A percentile compares a stretch with the other conserved stretches of the same genome.
These are phyloP conservation scores for Melanerpes aurifrons DNA, from an alignment of 2,113 vertebrate species.

Conservation along the genomic window DNA sequence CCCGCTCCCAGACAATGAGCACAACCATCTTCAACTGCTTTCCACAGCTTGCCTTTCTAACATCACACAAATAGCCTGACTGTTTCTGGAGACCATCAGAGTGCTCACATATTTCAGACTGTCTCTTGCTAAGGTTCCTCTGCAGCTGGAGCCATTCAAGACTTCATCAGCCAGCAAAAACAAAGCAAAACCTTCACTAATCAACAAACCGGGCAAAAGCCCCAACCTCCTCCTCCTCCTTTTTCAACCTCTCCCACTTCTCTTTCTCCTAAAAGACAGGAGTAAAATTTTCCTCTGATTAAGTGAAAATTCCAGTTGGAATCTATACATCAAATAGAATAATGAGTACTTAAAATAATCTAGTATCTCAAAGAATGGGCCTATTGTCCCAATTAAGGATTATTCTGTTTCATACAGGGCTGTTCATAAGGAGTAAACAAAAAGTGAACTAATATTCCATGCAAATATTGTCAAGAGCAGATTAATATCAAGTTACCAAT, in stretches of 20 bases:
- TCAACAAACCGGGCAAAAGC: not conserved
- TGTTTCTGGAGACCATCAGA: not conserved
- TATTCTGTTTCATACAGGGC: not conserved
- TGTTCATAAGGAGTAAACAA: not conserved
- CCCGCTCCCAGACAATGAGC: not conserved
- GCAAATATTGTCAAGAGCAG: not conserved
- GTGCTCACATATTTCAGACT: not conserved
- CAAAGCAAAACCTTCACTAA: not conserved
- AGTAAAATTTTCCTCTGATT: not conserved
- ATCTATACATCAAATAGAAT: not conserved
- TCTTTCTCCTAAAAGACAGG: not conserved
- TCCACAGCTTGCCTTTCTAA: not conserved
- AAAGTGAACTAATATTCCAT: not conserved
- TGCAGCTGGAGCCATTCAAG: not conserved
- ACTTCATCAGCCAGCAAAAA: not conserved
- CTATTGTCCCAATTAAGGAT: not conserved
- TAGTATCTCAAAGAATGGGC: not conserved
- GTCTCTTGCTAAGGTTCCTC: not conserved
- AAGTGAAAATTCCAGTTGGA: not conserved
- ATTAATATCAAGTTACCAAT: not conserved
- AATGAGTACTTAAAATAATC: not conserved
- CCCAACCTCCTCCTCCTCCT: not conserved
- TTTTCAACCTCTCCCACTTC: not conserved
- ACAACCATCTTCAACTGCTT: not conserved
- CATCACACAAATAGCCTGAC: fast-evolving